Evolutionary conservation across 1,140 invertebrate species (phyloP).

Genomic region (Papilio polytes): DNA sequence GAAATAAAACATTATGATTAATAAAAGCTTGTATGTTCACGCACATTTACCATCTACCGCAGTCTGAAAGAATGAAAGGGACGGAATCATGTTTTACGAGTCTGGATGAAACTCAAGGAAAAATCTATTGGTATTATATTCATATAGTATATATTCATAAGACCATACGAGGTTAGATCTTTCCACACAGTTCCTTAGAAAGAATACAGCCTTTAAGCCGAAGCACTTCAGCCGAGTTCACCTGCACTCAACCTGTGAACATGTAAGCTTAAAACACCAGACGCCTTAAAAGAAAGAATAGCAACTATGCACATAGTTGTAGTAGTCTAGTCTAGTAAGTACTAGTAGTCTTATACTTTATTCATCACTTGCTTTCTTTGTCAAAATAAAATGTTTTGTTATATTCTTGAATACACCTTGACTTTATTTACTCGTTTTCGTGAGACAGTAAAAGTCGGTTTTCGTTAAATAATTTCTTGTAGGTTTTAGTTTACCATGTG

Average conservation of each 20-base stretch:
- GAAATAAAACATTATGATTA: not conserved
- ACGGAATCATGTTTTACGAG: no score
- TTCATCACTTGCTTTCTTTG: not conserved
- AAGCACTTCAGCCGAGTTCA: constrained; percentile 5
- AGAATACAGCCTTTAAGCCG: not conserved
- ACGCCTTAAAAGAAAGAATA: constrained; percentile 17
- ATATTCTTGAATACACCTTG: not conserved
- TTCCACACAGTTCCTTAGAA: constrained; percentile 1
- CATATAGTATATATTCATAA: constrained; percentile 3
- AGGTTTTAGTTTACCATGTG: no score
- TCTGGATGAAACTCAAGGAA: not conserved
- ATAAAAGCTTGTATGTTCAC: not conserved
- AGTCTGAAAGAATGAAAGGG: no score
- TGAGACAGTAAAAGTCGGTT: no score
- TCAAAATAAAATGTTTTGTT: not conserved
- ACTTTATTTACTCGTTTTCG: not conserved
- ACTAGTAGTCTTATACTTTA: not conserved
- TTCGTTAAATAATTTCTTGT: no score
- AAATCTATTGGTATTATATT: not conserved
- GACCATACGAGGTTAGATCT: not conserved
- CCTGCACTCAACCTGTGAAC: not conserved
- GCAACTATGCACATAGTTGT: not conserved
- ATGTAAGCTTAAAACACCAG: not conserved
- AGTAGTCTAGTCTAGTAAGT: no score
- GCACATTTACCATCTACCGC: not conserved